Base-by-base conservation (phyloP, 2,888 invertebrate species). In the Drosophila paranaensis region DNA sequence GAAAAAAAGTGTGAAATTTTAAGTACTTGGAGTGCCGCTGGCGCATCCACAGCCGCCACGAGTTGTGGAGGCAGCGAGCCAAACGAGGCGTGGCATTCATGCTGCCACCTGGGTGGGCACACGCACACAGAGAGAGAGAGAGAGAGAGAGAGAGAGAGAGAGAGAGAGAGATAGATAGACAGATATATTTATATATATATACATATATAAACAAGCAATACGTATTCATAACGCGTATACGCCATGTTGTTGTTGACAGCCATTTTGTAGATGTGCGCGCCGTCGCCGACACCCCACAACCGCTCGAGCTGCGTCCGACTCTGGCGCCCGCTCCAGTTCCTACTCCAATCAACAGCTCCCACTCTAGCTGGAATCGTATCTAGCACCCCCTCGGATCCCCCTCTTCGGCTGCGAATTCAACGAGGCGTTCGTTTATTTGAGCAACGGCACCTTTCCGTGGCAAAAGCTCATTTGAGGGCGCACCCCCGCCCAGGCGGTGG, bases 231-330 rank as follows among this genome's bases (percentile, higher is more conserved):
- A 85, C 88, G 83, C 84, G 87, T 88, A 85, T 88, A 88, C 84
- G 82, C 88, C 84, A 84, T 85, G 84, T 83, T 82, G 88, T 87
- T 88, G 86, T 86, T 89, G 86, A 89, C 86, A 86, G 89, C 86
- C 86, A 89, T 86, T 87, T 86, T 86, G 85, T 87, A 86, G 82
- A 82, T 81, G 83, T 81, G 88, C 20, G 20, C 79, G 84, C 40
- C 40, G 6, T 40, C n/a, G 42, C 5, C 16, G 2, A 10, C 4
- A 6, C 27, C 2, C 27, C 27, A 27, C 27, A 27, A 6, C 27
- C 27, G 73, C 69, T 70, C 70, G 62, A 77, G 58, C 48, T 60
- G 53, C 58, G 42, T 33, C 25, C 68, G n/a, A 25, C 42, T 51
- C 30, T 50, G 9, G 35, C 48, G 33, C 46, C 48, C 3, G 10